Base-by-base conservation (phyloP, 1,140 invertebrate genomes). In the Berghia stephanieae region DNA sequence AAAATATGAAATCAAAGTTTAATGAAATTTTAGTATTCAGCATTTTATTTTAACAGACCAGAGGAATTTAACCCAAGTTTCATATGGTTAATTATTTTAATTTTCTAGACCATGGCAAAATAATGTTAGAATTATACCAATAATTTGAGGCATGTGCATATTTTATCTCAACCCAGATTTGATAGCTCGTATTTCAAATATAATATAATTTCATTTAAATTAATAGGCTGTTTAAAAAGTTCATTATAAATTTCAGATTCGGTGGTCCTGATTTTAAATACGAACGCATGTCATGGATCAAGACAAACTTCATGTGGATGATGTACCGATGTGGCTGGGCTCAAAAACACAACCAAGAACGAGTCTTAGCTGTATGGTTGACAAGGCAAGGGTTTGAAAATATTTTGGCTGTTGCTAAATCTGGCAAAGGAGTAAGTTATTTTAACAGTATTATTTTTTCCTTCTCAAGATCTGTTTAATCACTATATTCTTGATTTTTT, bases 261-360 rank as follows among this genome's bases (percentile, higher is more conserved):
- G 85, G 82, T 55, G 84, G 83, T n/a, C 79, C 74, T 63, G 52
- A 78, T 34, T 89, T 82, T 76, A 86, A 79, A 63, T 79, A 82
- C 36, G 71, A 49, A 6, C 77, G 87, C 63, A 89, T 89, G 87
- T 86, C 84, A 18, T 88, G 88, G 88, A 83, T 89, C 27, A 89
- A 89, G 71, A 86, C 88, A 13, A 88, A 86, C 79, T 89, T 89
- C 80, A 74, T 89, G 46, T 89, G 87, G 87, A 88, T 89, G 87
- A 89, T 88, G 85, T 88, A 86, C 70, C 81, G 87, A 34, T 86
- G 85, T 74, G 87, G 85, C 0, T 89, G 88, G 88, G 87, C 84
- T 1, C 83, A 78, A 5, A 88, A 88, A 78, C 2, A 27, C 2
- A 83, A 86, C 27, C 87, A 88, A 76, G 82, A 88, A 66, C 66